Conservation (phyloP, 53 echinoderm and acorn worm genomes). For the Echinarachnius parma region DNA sequence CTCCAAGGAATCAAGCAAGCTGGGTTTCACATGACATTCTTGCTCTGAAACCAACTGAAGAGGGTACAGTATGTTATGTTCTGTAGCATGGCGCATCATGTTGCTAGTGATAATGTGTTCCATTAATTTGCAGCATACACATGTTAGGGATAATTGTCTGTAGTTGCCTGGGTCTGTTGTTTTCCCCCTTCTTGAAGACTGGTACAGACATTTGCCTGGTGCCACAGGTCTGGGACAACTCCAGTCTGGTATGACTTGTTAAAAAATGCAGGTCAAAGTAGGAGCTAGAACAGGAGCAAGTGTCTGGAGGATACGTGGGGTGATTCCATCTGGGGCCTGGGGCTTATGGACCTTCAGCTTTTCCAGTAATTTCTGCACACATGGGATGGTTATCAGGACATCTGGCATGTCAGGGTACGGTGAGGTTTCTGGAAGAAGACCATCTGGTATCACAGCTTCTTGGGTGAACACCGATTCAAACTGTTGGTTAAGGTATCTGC, state of each 20-base stretch:
- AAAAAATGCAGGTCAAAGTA: conserved; percentile 10
- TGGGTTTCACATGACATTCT: conserved; percentile 27
- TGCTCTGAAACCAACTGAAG: conserved; percentile 17
- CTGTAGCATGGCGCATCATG: conserved; percentile 11
- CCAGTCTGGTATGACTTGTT: conserved; percentile 26
- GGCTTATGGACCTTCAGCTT: conserved; percentile 11
- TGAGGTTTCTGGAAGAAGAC: conserved; percentile 23
- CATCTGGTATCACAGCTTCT: not conserved
- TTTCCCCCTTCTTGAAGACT: conserved; percentile 18
- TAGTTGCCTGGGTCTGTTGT: not conserved
- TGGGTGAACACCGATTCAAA: conserved; percentile 8
- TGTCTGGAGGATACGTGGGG: not conserved
- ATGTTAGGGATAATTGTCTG: conserved; percentile 14
- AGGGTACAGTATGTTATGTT: not conserved
- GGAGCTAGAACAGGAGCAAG: conserved; percentile 2
- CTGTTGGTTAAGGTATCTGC: not conserved
- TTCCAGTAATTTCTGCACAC: conserved; percentile 21
- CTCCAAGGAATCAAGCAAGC: conserved; percentile 7
- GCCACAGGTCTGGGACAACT: conserved; percentile 13
- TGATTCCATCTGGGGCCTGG: conserved; percentile 18
- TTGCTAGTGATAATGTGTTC: conserved; percentile 10
- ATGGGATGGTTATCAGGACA: conserved; percentile 3
- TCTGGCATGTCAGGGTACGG: conserved; percentile 28
- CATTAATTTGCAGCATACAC: conserved; percentile 27
- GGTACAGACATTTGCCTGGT: conserved; percentile 22